These are phyloP conservation scores for Camponotus vicinus DNA, from an alignment of 1,140 invertebrate species.

Conservation along the genomic window DNA sequence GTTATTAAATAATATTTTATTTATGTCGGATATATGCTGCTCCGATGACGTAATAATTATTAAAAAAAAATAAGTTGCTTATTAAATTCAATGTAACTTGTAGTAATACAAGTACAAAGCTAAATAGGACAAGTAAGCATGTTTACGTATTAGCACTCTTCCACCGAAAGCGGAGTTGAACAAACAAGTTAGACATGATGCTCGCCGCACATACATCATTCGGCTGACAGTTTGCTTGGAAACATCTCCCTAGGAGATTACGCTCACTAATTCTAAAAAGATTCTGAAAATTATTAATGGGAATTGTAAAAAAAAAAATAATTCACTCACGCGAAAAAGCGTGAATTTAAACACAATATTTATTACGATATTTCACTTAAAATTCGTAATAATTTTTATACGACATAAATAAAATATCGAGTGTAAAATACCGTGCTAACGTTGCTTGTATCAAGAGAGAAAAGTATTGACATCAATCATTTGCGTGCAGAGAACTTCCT, in stretches of 20 bases:
- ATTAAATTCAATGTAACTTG: neutral
- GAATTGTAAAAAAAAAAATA: neutral
- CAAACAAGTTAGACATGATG: neutral
- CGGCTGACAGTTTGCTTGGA: neutral
- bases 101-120: neutral
- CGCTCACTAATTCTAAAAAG: neutral
- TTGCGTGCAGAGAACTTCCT: neutral
- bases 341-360: neutral
- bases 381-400: neutral
- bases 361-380: neutral
- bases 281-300: neutral
- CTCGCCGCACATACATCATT: neutral
- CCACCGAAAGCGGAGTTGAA: neutral
- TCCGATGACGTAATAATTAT: conserved; percentile 3
- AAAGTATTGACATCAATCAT: neutral
- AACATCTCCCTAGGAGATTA: neutral
- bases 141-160: neutral
- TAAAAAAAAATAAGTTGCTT: conserved; percentile 8
- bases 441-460: neutral
- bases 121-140: neutral
- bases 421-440: neutral
- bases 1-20: neutral
- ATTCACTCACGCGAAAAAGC: neutral
- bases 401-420: neutral
- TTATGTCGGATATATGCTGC: neutral